A percentile compares a stretch with the other conserved stretches of the same genome.
Conservation (phyloP, 2,113 vertebrate species). For the Salvelinus sp. region DNA sequence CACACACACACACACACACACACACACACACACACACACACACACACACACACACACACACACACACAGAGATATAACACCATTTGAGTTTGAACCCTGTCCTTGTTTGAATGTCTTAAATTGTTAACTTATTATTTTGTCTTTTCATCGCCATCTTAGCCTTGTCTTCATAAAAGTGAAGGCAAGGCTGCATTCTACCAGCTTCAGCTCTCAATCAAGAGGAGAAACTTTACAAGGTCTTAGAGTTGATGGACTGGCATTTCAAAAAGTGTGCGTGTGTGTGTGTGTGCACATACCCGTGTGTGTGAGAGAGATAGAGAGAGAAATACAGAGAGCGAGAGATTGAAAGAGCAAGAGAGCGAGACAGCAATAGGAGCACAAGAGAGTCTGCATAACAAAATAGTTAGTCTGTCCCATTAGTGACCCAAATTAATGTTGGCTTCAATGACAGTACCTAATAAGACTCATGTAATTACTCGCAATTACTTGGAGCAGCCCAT, state of each 20-base stretch:
- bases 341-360: neutral
- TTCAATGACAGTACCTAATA: constrained; percentile 40
- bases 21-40: too few species aligned
- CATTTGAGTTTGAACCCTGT: too few species aligned
- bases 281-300: too few species aligned
- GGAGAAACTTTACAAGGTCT: neutral
- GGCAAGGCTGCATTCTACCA: neutral
- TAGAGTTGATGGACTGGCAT: neutral
- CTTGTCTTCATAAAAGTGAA: too few species aligned
- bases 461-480: constrained; percentile 60
- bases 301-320: neutral
- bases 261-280: too few species aligned
- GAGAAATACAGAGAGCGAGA: constrained; percentile 4
- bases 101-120: too few species aligned
- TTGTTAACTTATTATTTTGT: neutral
- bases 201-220: neutral
- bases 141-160: neutral
- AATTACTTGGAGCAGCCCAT: neutral
- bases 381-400: neutral
- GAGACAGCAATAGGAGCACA: constrained; percentile 8
- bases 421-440: constrained; percentile 50
- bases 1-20: too few species aligned
- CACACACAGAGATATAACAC: neutral
- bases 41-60: neutral
- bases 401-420: constrained; percentile 35